Conservation (phyloP, 1,140 invertebrate species). For the Stegodyphus mimosarum region DNA sequence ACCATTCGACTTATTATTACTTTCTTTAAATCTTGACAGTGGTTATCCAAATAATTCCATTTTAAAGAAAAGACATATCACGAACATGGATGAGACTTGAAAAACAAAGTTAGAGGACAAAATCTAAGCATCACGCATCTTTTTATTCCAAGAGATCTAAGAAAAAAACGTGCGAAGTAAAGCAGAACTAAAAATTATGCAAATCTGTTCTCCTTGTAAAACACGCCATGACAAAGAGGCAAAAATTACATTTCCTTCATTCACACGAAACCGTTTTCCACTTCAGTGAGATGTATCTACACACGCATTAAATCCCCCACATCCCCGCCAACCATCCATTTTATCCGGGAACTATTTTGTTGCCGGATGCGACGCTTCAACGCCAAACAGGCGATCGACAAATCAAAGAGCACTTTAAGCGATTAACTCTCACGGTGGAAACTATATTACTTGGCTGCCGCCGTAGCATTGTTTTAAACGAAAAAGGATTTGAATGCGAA, state of each 20-base stretch:
- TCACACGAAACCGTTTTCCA: no score
- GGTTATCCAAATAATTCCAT: no score
- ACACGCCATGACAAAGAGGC: constrained; percentile 5
- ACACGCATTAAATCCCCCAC: constrained; percentile 7
- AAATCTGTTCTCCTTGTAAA: constrained; percentile 12
- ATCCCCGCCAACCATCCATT: not conserved
- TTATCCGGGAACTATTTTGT: constrained; percentile 22
- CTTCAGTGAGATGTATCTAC: constrained; percentile 1
- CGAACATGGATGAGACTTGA: no score
- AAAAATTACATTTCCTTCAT: constrained; percentile 26
- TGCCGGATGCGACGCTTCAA: constrained; percentile 11
- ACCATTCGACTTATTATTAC: no score
- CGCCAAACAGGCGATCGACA: not conserved
- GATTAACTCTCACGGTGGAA: constrained; percentile 3
- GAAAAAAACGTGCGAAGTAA: no score
- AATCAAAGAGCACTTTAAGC: constrained; percentile 19
- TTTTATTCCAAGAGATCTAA: no score
- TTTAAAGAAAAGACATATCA: no score
- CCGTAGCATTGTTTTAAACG: not conserved
- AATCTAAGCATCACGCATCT: no score
- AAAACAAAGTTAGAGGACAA: no score
- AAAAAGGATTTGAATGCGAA: not conserved
- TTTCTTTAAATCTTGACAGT: no score
- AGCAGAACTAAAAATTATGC: not conserved
- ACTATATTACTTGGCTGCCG: not conserved